phyloP scores from a whole-genome alignment of 2,113 vertebrate species.

The Oncorhynchus nerka region DNA sequence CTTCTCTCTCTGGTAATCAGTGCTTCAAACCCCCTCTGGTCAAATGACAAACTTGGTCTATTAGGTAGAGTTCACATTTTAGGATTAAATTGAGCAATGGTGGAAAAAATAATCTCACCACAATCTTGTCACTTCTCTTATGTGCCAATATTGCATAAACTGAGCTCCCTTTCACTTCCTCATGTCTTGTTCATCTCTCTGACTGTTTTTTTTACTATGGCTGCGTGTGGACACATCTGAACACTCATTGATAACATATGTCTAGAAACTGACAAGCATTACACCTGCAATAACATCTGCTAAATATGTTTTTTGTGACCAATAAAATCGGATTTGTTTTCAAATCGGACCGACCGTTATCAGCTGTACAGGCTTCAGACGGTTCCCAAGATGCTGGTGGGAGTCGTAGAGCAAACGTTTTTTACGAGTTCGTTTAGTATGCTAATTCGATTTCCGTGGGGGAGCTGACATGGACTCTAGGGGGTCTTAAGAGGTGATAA shows the following conservation, averaged over 20 bases:
- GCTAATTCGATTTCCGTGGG: too few species aligned
- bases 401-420: too few species aligned
- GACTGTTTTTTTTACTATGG: slow-evolving; percentile 26
- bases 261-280: slow-evolving; percentile 20
- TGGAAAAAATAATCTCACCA: not conserved
- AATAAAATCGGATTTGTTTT: too few species aligned
- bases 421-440: too few species aligned
- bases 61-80: not conserved
- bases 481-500: too few species aligned
- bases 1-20: slow-evolving; percentile 10
- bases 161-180: slow-evolving; percentile 52
- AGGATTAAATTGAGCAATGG: slow-evolving; percentile 19
- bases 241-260: not conserved
- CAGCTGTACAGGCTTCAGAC: too few species aligned
- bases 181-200: slow-evolving; percentile 34
- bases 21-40: slow-evolving; percentile 35
- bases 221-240: slow-evolving; percentile 27
- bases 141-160: slow-evolving; percentile 27
- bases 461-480: too few species aligned
- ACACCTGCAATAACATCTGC: not conserved
- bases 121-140: slow-evolving; percentile 1
- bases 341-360: too few species aligned
- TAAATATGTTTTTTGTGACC: too few species aligned
- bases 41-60: slow-evolving; percentile 18
- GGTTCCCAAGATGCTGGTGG: too few species aligned